Percentiles rank a stretch among this genome's conserved stretches.
phyloP scores from a whole-genome alignment of 2,797 vertebrate genomes.

The Simalia tracyae region DNA sequence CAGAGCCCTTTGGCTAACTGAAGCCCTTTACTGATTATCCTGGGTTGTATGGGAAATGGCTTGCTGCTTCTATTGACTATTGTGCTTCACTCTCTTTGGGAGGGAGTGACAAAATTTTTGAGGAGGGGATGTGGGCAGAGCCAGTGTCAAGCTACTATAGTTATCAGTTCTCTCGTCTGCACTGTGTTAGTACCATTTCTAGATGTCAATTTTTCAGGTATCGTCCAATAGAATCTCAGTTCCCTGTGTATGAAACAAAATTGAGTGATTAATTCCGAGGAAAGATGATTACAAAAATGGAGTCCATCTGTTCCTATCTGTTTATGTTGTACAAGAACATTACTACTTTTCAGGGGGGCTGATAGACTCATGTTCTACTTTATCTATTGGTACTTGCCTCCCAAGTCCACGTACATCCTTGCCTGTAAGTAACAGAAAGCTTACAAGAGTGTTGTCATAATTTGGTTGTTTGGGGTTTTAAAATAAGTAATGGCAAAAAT shows the following conservation, averaged over 20 bases:
- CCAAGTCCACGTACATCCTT: not conserved
- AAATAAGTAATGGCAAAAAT: not conserved
- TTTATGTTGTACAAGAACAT: not conserved
- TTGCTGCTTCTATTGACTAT: not conserved
- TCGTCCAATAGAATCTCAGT: not conserved
- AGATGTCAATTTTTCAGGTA: not conserved
- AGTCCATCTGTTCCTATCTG: not conserved
- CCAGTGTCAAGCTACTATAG: not conserved
- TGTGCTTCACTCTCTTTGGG: not conserved
- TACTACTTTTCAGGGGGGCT: not conserved
- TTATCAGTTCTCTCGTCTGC: not conserved
- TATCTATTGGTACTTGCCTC: not conserved
- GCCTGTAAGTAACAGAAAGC: not conserved
- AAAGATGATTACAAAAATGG: not conserved
- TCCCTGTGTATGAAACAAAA: not conserved
- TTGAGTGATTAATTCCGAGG: not conserved
- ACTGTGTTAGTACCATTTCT: not conserved
- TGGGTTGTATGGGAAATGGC: not conserved
- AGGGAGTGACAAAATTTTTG: not conserved
- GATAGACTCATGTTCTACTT: not conserved
- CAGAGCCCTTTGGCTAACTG: not conserved
- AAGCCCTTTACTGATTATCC: constrained; percentile 9
- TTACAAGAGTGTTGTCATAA: not conserved
- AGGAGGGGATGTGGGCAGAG: not conserved
- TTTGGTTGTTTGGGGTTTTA: not conserved